A percentile compares a stretch with the other conserved stretches of the same genome.
Conservation (phyloP, 2,797 vertebrate genomes). For the Poeciliopsis gracilis region DNA sequence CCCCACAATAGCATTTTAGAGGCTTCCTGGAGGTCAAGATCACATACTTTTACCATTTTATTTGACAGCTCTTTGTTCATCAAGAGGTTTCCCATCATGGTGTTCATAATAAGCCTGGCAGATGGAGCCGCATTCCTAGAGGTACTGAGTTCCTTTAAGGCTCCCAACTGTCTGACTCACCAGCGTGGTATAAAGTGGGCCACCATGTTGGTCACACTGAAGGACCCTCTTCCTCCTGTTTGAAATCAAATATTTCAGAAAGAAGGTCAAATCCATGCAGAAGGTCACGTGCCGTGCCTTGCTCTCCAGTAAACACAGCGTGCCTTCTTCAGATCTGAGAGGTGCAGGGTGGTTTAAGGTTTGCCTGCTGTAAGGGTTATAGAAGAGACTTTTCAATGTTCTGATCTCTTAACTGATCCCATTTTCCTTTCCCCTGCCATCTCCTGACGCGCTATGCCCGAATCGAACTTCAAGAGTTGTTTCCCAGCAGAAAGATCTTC, state of each 20-base stretch:
- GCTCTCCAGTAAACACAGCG: constrained; percentile 47
- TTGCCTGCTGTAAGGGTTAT: constrained; percentile 33
- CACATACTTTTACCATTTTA: constrained; percentile 7
- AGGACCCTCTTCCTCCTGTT: constrained; percentile 25
- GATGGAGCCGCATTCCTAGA: constrained; percentile 66
- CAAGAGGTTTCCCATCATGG: constrained; percentile 11
- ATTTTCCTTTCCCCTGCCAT: constrained; percentile 49
- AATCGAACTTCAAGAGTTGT: constrained; percentile 47
- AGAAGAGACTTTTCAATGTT: constrained; percentile 7
- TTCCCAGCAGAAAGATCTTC: constrained; percentile 68
- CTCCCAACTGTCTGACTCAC: constrained; percentile 62
- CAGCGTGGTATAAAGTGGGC: constrained; percentile 48
- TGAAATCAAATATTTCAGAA: constrained; percentile 59
- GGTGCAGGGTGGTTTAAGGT: constrained; percentile 55
- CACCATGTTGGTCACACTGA: constrained; percentile 47
- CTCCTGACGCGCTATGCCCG: constrained; percentile 48
- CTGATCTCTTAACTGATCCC: constrained; percentile 62
- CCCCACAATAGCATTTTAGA: constrained; percentile 4
- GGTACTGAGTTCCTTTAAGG: constrained; percentile 65
- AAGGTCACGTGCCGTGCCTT: constrained; percentile 37
- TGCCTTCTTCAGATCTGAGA: constrained; percentile 43
- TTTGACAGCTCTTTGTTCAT: constrained; percentile 15
- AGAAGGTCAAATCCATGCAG: constrained; percentile 53
- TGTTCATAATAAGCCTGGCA: constrained; percentile 42
- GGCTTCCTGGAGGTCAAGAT: constrained; percentile 7